Evolutionary conservation across 2,888 invertebrate genomes (phyloP).

Genomic region (Toxonevra muliebris): DNA sequence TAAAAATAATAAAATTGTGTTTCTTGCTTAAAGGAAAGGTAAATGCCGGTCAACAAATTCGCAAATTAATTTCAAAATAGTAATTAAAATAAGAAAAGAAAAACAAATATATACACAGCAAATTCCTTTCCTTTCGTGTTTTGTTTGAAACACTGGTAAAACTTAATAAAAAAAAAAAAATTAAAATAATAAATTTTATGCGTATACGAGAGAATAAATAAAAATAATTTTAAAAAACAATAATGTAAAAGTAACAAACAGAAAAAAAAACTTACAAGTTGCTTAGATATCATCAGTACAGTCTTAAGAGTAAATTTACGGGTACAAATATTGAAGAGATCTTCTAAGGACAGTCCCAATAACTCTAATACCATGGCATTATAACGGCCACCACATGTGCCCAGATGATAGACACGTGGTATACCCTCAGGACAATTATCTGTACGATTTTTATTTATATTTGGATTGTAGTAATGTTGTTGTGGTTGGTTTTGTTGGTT

Average conservation of each 20-base stretch:
- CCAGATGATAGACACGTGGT: conserved; percentile 99
- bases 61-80: too few species aligned
- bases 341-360: conserved; percentile 97
- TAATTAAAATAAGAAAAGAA: neutral
- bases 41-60: neutral
- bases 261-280: conserved; percentile 81
- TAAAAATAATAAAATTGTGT: conserved; percentile 9
- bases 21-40: too few species aligned
- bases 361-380: conserved; percentile 99
- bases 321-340: conserved; percentile 99
- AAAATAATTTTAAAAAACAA: conserved; percentile 9
- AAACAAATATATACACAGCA: too few species aligned
- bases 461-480: neutral
- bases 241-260: conserved; percentile 21
- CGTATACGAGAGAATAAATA: neutral
- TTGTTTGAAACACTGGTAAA: neutral
- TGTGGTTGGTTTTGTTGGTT: neutral
- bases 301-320: conserved; percentile 98
- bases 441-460: conserved; percentile 39
- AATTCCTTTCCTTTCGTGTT: neutral
- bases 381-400: conserved; percentile 97
- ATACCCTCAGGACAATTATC: conserved; percentile 82
- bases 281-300: conserved; percentile 97
- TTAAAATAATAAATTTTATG: neutral
- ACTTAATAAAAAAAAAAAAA: neutral